Conservation (phyloP, 2,888 invertebrate species). For the Stictocephala bisonia region DNA sequence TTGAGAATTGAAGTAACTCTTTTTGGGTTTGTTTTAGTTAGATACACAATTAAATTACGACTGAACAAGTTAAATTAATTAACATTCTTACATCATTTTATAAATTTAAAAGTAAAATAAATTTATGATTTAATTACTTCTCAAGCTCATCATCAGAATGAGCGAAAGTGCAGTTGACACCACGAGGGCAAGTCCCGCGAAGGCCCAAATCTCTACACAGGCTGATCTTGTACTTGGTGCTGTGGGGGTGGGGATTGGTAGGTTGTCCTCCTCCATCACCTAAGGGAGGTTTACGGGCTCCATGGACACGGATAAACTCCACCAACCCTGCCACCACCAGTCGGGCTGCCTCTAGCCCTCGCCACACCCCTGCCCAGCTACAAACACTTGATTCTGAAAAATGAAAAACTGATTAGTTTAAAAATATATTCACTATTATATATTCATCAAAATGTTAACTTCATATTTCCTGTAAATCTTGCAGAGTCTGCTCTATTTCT, state of each 20-base stretch:
- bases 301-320: constrained; percentile 81
- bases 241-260: constrained; percentile 64
- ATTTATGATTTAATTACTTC: constrained; percentile 74
- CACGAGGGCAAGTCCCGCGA: constrained; percentile 86
- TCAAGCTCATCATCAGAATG: constrained; percentile 93
- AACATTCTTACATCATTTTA: constrained; percentile 5
- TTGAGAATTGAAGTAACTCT: too few species aligned
- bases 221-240: constrained; percentile 88
- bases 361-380: constrained; percentile 73
- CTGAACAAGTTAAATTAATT: constrained; percentile 35
- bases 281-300: constrained; percentile 60
- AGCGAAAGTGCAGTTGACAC: constrained; percentile 90
- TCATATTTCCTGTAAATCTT: too few species aligned
- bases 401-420: too few species aligned
- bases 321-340: constrained; percentile 81
- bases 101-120: neutral
- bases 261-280: constrained; percentile 37
- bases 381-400: constrained; percentile 71
- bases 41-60: too few species aligned
- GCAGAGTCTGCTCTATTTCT: too few species aligned
- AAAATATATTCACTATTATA: too few species aligned
- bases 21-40: too few species aligned
- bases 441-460: too few species aligned
- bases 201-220: constrained; percentile 88
- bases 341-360: constrained; percentile 75